These are phyloP conservation scores for Microdon myrmicae DNA, from an alignment of 2,888 invertebrate genomes.

Conservation along the genomic window DNA sequence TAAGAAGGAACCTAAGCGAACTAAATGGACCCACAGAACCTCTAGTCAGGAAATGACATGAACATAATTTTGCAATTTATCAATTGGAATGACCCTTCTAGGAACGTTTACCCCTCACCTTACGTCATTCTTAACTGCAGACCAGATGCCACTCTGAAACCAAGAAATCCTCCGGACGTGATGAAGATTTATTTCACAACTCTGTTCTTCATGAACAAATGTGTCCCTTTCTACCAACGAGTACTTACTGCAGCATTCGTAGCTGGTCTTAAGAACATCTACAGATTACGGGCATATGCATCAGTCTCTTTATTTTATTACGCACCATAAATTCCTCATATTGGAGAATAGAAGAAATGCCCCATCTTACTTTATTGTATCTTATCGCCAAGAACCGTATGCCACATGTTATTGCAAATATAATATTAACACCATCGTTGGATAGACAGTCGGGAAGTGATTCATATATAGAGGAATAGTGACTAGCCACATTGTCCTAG, in stretches of 20 bases:
- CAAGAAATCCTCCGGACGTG: slow-evolving; percentile 25
- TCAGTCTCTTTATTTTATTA: slow-evolving; percentile 39
- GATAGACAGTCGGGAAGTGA: too few species aligned
- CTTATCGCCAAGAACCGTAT: slow-evolving; percentile 33
- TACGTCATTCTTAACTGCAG: slow-evolving; percentile 18
- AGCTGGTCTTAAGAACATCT: slow-evolving; percentile 7
- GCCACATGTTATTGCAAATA: slow-evolving; percentile 33
- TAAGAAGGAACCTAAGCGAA: not conserved
- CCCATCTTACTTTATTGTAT: slow-evolving; percentile 1
- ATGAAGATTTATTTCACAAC: slow-evolving; percentile 44
- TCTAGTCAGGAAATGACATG: slow-evolving; percentile 28
- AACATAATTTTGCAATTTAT: slow-evolving; percentile 47
- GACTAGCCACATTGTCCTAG: too few species aligned
- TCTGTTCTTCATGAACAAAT: slow-evolving; percentile 19
- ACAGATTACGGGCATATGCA: slow-evolving; percentile 14
- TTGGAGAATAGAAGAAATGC: slow-evolving; percentile 3
- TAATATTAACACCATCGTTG: slow-evolving; percentile 40
- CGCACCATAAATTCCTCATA: slow-evolving; percentile 39
- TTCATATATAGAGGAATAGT: too few species aligned
- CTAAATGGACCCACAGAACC: not conserved
- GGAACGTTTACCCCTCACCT: not conserved
- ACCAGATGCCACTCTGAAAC: slow-evolving; percentile 27
- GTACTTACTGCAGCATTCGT: slow-evolving; percentile 8
- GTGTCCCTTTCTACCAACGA: slow-evolving; percentile 9
- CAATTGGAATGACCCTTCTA: slow-evolving; percentile 38